Evolutionary conservation across 2,888 invertebrate species (phyloP), one percentile per base, ranked within the genome.

Genomic region (Catonia carolina): DNA sequence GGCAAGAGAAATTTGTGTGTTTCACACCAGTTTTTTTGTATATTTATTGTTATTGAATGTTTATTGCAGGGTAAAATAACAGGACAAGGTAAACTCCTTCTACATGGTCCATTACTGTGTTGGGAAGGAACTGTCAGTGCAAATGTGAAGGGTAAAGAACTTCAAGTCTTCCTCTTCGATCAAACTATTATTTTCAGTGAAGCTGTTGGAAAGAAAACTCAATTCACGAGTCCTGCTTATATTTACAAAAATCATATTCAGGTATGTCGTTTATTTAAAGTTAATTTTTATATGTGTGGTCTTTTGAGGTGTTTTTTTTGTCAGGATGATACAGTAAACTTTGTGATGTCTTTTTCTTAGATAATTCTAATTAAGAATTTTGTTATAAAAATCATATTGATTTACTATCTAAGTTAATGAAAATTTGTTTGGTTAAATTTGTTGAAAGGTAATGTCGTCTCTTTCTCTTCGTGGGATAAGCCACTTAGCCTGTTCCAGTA

Each of bases 131-230:
- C 71, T 31, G 36, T 59, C 8, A 69, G 69, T 45, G 68, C 72
- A 39, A 73, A 73, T 55, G 73, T 74, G 63, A 80, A 80, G 71
- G 81, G 81, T 66, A 87, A 90, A 68, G 97, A 98, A 66, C 79
- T 94, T 69, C 89, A 96, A 73, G 92, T 98, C 61, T 99, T 99
- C 77, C 81, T 99, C 50, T 99, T 99, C 72, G 96, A 99, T 72
- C 99, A 99, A 75, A 94, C 91, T 70, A 88, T 98, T 66, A 94
- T 96, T 67, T 92, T 98, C 74, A 93, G 95, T 67, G 97, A 98
- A 70, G 86, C 91, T 56, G 87, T 91, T 53, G 93, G 93, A 64
- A 89, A 88, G 73, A 91, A 90, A 73, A 89, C 87, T 42, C 93
- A 93, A 72, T 96, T 91, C 73, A 86, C 89, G 63, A 91, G 89